phyloP scores from a whole-genome alignment of 1,140 invertebrate species.

The Heliconius hermathena region DNA sequence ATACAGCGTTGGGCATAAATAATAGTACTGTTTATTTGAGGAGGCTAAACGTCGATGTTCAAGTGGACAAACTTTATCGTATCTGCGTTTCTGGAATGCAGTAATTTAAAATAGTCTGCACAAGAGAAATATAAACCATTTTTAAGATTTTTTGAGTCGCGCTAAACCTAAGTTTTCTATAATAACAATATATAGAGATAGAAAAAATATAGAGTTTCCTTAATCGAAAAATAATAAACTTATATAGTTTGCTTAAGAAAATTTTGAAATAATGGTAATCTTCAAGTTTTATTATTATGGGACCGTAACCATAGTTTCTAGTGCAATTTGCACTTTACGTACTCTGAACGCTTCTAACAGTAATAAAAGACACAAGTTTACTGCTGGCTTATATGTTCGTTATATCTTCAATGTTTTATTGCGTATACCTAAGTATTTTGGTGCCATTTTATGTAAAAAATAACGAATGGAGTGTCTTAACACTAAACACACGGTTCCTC shows the following conservation, averaged over 20 bases:
- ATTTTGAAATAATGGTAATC: background rate
- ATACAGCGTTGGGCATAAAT: too few species aligned
- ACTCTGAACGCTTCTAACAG: background rate
- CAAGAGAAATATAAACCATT: too few species aligned
- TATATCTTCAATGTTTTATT: background rate
- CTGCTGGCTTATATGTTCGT: background rate
- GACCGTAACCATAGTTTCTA: background rate
- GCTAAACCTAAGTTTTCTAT: too few species aligned
- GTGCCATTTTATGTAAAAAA: background rate
- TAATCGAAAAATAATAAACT: too few species aligned
- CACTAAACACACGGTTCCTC: background rate
- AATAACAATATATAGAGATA: too few species aligned
- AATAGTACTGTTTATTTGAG: too few species aligned
- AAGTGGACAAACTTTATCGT: too few species aligned
- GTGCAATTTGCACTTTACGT: constrained; percentile 5
- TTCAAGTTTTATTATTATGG: background rate
- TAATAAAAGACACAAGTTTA: background rate
- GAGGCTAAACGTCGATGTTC: too few species aligned
- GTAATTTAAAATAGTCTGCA: too few species aligned
- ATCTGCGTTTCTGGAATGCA: too few species aligned
- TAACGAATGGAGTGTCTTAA: background rate
- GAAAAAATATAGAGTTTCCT: too few species aligned
- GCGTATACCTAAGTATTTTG: background rate
- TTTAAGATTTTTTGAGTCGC: too few species aligned
- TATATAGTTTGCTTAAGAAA: background rate